phyloP scores from a whole-genome alignment of 2,797 vertebrate genomes.

The Enteromius afrohamiltoni region DNA sequence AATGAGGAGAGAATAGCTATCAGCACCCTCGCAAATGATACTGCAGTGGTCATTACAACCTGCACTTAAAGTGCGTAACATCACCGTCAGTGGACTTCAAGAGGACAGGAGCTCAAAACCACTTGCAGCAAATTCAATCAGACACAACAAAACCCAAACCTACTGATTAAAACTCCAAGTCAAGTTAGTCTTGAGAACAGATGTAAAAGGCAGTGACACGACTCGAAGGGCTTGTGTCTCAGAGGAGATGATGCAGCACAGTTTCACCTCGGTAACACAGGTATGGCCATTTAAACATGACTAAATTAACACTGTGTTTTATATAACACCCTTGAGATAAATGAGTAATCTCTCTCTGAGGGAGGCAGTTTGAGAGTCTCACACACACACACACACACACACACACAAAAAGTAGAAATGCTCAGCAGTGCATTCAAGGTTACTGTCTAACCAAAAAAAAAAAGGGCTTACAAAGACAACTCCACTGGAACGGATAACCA shows the following conservation, averaged over 20 bases:
- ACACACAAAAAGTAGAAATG: background rate
- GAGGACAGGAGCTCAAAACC: slow-evolving; percentile 8
- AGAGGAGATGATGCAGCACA: slow-evolving; percentile 3
- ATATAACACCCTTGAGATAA: slow-evolving; percentile 30
- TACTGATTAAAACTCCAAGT: slow-evolving; percentile 4
- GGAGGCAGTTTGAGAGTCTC: slow-evolving; percentile 22
- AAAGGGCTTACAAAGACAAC: background rate
- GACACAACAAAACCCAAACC: background rate
- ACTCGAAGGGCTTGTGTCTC: background rate
- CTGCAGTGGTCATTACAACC: slow-evolving; percentile 42
- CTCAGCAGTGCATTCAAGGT: slow-evolving; percentile 17
- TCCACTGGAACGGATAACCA: slow-evolving; percentile 6
- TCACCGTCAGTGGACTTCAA: background rate
- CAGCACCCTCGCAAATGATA: slow-evolving; percentile 23
- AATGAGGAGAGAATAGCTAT: slow-evolving; percentile 18
- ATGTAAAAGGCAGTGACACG: background rate
- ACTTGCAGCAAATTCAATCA: background rate
- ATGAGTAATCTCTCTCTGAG: slow-evolving; percentile 3
- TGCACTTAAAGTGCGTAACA: slow-evolving; percentile 21
- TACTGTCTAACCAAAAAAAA: background rate
- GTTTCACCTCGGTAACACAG: slow-evolving; percentile 8
- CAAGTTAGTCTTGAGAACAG: slow-evolving; percentile 12
- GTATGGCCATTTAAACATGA: slow-evolving; percentile 8
- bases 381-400: background rate
- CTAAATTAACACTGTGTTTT: slow-evolving; percentile 43